Base-by-base conservation (phyloP, 1,140 invertebrate species). In the Meloidogyne hapla region DNA sequence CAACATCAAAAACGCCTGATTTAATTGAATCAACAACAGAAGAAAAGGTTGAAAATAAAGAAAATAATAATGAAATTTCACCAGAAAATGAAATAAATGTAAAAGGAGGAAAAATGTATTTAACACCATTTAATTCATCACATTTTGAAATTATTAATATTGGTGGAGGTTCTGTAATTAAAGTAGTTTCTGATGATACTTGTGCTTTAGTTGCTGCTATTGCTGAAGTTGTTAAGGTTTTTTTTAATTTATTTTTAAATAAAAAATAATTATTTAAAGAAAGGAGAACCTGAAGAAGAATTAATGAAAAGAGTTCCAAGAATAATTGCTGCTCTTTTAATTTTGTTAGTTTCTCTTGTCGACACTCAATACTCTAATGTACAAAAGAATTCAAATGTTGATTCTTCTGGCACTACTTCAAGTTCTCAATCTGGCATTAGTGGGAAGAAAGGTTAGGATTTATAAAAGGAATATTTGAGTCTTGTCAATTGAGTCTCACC, bases 221-320 rank as follows among this genome's bases (percentile, higher is more conserved):
- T 0, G 70, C 71, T 10, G 86, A 85, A 73, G 48, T 85, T 38
- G 63, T 85, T 25, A 84, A 87, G 73, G 83, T 81, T 45, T 61
- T 3, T n/a, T n/a, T 38, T 26, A n/a, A 18, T 10, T 56, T 40
- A 28, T 26, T 12, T 28, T 26, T 28, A 23, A 28, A 23, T 15
- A 23, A 25, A 3, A 12, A 10, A 28, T 40, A 13, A 9, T 15
- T 40, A 48, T 78, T 18, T 84, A 12, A 56, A 84, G 83, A 72
- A 68, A 72, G 84, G 85, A 33, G 85, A 85, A 65, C 78, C 84
- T 9, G 83, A 87, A 74, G 83, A 82, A 6, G 82, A 74, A 45
- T 64, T 85, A 6, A 66, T 78, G 12, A 73, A 75, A n/a, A 65
- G 84, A 1, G 68, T 87, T 8, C 85, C 84, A 40, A 21, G 48